phyloP scores from a whole-genome alignment of 2,797 vertebrate genomes.

The Gallinago stenura region DNA sequence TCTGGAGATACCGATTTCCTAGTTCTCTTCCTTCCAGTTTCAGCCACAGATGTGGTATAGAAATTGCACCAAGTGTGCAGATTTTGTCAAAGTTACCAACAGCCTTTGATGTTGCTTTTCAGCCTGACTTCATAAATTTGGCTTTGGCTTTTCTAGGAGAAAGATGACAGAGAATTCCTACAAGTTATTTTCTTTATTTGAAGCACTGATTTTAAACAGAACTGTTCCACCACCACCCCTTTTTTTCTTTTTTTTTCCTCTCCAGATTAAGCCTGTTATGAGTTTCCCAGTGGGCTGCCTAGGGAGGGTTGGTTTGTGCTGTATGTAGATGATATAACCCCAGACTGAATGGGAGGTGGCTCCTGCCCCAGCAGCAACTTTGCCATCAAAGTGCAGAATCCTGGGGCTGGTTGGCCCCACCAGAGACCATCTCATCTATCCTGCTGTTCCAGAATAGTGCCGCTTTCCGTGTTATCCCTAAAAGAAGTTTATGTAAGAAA shows the following conservation, averaged over 20 bases:
- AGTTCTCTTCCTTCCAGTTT: not conserved
- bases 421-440: not conserved
- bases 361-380: not conserved
- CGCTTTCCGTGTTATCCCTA: not conserved
- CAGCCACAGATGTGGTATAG: not conserved
- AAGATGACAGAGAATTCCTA: not conserved
- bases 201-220: not conserved
- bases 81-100: not conserved
- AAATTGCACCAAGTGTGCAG: not conserved
- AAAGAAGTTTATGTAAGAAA: not conserved
- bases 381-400: not conserved
- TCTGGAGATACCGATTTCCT: not conserved
- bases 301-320: accelerated
- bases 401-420: not conserved
- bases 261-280: not conserved
- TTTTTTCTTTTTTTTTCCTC: not conserved
- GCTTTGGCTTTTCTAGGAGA: conserved; percentile 2
- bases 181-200: not conserved
- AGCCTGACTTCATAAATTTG: conserved; percentile 4
- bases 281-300: not conserved
- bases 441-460: not conserved
- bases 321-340: not conserved
- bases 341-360: not conserved
- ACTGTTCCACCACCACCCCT: not conserved
- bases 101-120: conserved; percentile 2